A percentile compares a stretch with the other conserved stretches of the same genome.
These are phyloP conservation scores for Garra rufa DNA, from an alignment of 2,113 vertebrate genomes.

Conservation along the genomic window DNA sequence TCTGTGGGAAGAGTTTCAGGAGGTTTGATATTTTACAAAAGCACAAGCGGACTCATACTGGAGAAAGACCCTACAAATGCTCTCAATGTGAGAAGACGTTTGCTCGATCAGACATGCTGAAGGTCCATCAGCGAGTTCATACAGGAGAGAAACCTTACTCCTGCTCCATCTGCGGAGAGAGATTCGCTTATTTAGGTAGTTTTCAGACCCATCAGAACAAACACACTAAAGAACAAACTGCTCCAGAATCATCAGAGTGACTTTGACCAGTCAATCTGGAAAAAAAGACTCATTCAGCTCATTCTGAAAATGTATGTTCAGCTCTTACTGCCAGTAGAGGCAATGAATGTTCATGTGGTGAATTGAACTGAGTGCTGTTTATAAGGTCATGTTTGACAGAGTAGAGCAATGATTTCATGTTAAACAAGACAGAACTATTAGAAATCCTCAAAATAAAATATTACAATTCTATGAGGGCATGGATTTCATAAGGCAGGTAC, in stretches of 20 bases:
- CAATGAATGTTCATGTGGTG: too few relatives aligned
- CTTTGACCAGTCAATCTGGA: too few relatives aligned
- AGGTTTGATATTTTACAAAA: background rate
- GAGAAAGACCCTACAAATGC: conserved; percentile 44
- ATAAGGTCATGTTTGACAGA: too few relatives aligned
- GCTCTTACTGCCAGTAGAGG: too few relatives aligned
- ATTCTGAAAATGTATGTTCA: too few relatives aligned
- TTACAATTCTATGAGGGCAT: too few relatives aligned
- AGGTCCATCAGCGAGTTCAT: background rate
- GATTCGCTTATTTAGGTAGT: background rate
- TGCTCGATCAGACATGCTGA: background rate
- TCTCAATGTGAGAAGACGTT: conserved; percentile 48
- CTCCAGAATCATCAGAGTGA: background rate
- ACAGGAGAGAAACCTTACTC: conserved; percentile 5
- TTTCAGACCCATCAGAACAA: background rate
- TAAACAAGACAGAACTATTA: too few relatives aligned
- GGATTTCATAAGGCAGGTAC: too few relatives aligned
- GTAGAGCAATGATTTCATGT: too few relatives aligned
- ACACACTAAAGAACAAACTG: background rate
- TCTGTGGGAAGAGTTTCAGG: conserved; percentile 47
- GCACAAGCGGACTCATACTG: conserved; percentile 41
- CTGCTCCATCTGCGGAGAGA: background rate
- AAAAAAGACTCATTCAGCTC: too few relatives aligned
- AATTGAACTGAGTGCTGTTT: too few relatives aligned
- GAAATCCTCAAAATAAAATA: too few relatives aligned